Evolutionary conservation across 2,888 invertebrate species (phyloP).

Genomic region (Drosophila dives): DNA sequence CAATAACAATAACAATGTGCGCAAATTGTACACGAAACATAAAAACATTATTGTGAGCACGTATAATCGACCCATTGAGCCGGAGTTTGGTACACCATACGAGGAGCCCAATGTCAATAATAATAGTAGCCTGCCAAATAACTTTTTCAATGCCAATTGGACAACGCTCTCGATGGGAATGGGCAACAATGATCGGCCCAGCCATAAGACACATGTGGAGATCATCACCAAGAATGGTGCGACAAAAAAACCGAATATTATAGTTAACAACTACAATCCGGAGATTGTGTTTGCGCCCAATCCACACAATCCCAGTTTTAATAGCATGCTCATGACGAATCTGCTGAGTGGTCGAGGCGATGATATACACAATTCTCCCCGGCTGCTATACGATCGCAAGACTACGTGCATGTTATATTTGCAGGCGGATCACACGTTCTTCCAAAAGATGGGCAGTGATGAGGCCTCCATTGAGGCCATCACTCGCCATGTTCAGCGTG

Average conservation of each 20-base stretch:
- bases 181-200: conserved; percentile 85
- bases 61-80: conserved; percentile 77
- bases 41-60: conserved; percentile 84
- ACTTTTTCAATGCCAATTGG: conserved; percentile 84
- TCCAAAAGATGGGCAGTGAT: conserved; percentile 96
- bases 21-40: conserved; percentile 84
- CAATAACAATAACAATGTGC: conserved; percentile 65
- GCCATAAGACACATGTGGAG: conserved; percentile 89
- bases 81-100: conserved; percentile 72
- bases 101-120: conserved; percentile 63
- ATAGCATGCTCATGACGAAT: conserved; percentile 83
- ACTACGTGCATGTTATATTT: conserved; percentile 97
- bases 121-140: conserved; percentile 72
- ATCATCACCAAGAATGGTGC: conserved; percentile 89
- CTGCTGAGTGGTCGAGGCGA: conserved; percentile 78
- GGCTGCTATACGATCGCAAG: conserved; percentile 89
- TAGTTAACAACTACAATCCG: conserved; percentile 87
- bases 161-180: conserved; percentile 72
- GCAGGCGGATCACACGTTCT: conserved; percentile 98
- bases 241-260: conserved; percentile 88
- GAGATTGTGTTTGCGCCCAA: conserved; percentile 84
- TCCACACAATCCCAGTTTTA: conserved; percentile 82
- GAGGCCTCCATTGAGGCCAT: conserved; percentile 98
- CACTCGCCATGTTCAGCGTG: conserved; percentile 96
- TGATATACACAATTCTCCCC: conserved; percentile 77